Evolutionary conservation across 2,113 vertebrate species (phyloP).

Genomic region (Silurus meridionalis): DNA sequence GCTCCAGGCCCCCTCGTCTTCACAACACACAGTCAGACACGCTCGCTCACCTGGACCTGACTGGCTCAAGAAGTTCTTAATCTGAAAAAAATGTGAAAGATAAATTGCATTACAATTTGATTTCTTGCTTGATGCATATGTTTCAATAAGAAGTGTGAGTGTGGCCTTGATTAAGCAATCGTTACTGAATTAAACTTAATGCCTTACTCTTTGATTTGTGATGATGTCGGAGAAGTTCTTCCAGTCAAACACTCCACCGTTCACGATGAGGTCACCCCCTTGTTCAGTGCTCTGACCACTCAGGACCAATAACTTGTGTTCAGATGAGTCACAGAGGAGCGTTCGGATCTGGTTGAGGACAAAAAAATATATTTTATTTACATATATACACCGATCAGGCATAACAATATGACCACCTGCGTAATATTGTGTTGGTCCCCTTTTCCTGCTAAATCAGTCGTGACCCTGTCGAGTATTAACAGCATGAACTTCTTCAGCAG

Average conservation of each 20-base stretch:
- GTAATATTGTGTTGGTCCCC: too few species aligned
- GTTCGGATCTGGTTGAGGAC: slow-evolving; percentile 73
- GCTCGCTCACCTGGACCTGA: slow-evolving; percentile 73
- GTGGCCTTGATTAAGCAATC: not conserved
- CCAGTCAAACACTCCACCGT: slow-evolving; percentile 84
- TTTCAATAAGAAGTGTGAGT: not conserved
- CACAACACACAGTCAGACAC: slow-evolving; percentile 86
- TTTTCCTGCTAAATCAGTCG: too few species aligned
- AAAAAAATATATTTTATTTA: slow-evolving; percentile 19
- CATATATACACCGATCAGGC: not conserved
- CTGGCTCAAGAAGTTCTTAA: slow-evolving; percentile 80
- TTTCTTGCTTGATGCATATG: not conserved
- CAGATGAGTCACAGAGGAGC: slow-evolving; percentile 82
- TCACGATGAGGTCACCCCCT: slow-evolving; percentile 83
- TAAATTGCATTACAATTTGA: not conserved
- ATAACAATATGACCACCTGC: too few species aligned
- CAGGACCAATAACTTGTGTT: slow-evolving; percentile 85
- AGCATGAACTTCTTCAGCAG: too few species aligned
- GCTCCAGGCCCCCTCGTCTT: slow-evolving; percentile 90
- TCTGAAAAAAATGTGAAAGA: slow-evolving; percentile 69
- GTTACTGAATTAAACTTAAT: not conserved
- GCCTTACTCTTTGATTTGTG: slow-evolving; percentile 81
- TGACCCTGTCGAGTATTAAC: too few species aligned
- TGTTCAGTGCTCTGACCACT: slow-evolving; percentile 89
- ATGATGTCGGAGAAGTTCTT: slow-evolving; percentile 83